Conservation (phyloP, 1,140 invertebrate genomes). For the Lordiphosa collinella region DNA sequence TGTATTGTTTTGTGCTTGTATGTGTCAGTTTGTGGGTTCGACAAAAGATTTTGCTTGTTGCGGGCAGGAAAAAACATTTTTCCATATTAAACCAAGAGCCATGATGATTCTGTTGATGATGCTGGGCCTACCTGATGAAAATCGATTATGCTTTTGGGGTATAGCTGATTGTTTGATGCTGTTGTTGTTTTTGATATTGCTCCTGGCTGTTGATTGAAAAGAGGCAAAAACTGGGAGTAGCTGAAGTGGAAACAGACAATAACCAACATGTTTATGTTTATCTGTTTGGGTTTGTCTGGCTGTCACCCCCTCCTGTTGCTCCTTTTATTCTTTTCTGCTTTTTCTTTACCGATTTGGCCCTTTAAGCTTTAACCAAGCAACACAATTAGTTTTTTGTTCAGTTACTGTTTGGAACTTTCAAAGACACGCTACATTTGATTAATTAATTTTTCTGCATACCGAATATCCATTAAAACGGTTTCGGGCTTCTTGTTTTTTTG, state of each 20-base stretch:
- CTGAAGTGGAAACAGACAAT: conserved; percentile 33
- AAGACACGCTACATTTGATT: conserved; percentile 35
- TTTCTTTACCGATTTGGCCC: conserved; percentile 8
- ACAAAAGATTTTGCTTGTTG: conserved; percentile 42
- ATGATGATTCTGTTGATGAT: conserved; percentile 6
- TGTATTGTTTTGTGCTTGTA: too few relatives aligned
- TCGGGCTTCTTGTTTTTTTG: too few relatives aligned
- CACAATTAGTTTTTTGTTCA: too few relatives aligned
- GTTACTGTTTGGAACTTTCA: conserved; percentile 8
- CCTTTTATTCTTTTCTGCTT: background rate
- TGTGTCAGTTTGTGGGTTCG: conserved; percentile 7
- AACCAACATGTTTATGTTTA: conserved; percentile 48
- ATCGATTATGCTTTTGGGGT: conserved; percentile 55
- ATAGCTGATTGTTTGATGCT: conserved; percentile 49
- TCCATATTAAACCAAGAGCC: conserved; percentile 40
- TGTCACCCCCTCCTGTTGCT: conserved; percentile 1
- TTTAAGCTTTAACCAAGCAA: conserved; percentile 27
- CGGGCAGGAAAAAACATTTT: conserved; percentile 38
- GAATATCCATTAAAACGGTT: conserved; percentile 55
- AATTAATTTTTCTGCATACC: conserved; percentile 30
- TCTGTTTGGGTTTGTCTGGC: conserved; percentile 27
- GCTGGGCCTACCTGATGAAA: conserved; percentile 38
- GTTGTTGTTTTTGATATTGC: background rate
- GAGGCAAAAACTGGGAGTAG: conserved; percentile 10
- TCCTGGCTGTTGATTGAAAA: conserved; percentile 37